phyloP scores from a whole-genome alignment of 2,888 invertebrate species.

The Oligia latruncula region DNA sequence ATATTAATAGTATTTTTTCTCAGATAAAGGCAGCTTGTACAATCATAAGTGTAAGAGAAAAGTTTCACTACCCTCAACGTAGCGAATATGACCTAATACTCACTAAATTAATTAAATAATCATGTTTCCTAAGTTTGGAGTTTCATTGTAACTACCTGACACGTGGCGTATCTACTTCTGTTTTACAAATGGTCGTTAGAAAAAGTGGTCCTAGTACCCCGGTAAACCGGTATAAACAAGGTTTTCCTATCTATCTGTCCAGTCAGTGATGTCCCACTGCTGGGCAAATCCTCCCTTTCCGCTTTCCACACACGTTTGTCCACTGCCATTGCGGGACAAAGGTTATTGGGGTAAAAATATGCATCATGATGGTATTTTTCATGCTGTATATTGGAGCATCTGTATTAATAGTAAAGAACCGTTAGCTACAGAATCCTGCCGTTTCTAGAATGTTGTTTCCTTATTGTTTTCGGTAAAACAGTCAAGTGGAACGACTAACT shows the following conservation, averaged over 20 bases:
- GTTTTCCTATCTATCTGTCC: neutral
- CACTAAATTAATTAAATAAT: slow-evolving; percentile 25
- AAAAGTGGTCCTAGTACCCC: too few relatives aligned
- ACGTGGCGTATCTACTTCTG: neutral
- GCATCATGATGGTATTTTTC: neutral
- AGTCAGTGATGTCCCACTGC: neutral
- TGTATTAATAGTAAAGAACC: neutral
- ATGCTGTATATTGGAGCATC: neutral
- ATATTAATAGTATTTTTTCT: slow-evolving; percentile 2
- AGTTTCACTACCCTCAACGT: neutral
- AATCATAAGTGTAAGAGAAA: slow-evolving; percentile 10
- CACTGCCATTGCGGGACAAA: neutral
- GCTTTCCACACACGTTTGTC: neutral
- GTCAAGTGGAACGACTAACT: neutral
- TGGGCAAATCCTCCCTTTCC: neutral
- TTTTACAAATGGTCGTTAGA: neutral
- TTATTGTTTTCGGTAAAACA: neutral
- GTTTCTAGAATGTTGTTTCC: neutral
- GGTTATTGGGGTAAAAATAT: neutral
- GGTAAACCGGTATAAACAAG: neutral
- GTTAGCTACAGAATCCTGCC: neutral
- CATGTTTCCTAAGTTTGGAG: slow-evolving; percentile 4
- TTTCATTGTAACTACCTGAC: slow-evolving; percentile 23
- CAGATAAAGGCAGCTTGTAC: neutral
- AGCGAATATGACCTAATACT: slow-evolving; percentile 6